These are phyloP conservation scores for Spongilla lacustris DNA, from an alignment of 37 sponge, comb jelly and placozoan species.

Conservation along the genomic window DNA sequence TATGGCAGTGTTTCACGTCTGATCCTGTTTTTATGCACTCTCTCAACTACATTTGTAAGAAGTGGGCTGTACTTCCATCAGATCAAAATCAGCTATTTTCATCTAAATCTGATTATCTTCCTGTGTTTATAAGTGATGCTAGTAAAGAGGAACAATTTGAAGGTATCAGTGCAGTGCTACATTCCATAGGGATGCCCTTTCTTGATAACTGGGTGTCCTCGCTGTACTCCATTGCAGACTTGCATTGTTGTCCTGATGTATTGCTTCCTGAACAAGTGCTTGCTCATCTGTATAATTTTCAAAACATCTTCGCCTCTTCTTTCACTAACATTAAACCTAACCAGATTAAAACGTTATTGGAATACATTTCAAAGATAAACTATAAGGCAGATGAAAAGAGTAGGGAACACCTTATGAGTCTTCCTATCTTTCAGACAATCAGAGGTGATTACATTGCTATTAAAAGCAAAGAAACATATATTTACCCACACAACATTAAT, in stretches of 20 bases:
- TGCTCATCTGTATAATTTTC: slow-evolving; percentile 9
- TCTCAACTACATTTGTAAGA: background rate
- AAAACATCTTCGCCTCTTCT: background rate
- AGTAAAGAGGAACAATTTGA: background rate
- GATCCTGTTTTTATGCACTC: background rate
- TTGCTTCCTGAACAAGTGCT: slow-evolving; percentile 7
- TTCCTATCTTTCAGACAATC: slow-evolving; percentile 63
- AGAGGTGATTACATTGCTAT: slow-evolving; percentile 13
- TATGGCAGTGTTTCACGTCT: background rate
- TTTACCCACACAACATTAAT: slow-evolving; percentile 17
- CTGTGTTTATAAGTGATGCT: background rate
- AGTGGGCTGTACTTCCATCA: background rate
- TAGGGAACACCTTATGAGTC: slow-evolving; percentile 1
- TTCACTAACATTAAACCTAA: background rate
- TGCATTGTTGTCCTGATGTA: slow-evolving; percentile 15
- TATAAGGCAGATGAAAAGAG: background rate
- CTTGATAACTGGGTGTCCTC: background rate
- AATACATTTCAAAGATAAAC: slow-evolving; percentile 27
- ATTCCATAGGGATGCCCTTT: slow-evolving; percentile 29
- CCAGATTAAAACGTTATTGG: slow-evolving; percentile 1
- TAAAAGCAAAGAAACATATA: slow-evolving; percentile 18
- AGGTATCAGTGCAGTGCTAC: background rate
- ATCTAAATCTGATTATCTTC: background rate
- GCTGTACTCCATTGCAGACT: background rate
- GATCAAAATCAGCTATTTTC: background rate